Conservation (phyloP, 2,888 invertebrate genomes). For the Plebejus anna region DNA sequence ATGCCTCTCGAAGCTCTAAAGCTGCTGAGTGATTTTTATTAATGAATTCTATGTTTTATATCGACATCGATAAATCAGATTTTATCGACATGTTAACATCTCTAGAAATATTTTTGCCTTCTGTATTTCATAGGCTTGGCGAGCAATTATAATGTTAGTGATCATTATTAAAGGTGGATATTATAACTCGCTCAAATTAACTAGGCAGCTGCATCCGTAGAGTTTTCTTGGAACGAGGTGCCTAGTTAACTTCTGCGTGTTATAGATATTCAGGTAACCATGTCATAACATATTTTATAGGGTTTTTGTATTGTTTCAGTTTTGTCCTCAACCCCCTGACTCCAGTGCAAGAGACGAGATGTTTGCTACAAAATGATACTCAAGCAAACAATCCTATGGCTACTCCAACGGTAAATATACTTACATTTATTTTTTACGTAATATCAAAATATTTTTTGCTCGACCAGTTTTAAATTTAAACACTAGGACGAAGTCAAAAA, state of each 20-base stretch:
- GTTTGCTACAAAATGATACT: conserved; percentile 95
- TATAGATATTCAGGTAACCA: background rate
- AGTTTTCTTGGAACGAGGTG: background rate
- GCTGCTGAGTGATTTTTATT: conserved; percentile 24
- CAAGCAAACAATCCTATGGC: conserved; percentile 94
- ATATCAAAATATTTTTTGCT: too few relatives aligned
- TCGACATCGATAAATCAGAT: conserved; percentile 13
- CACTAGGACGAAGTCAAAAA: too few relatives aligned
- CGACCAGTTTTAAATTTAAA: too few relatives aligned
- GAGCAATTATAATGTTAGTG: background rate
- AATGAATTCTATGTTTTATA: conserved; percentile 11
- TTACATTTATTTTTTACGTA: background rate
- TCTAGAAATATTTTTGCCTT: background rate
- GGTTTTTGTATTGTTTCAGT: conserved; percentile 74
- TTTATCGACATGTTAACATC: conserved; percentile 13
- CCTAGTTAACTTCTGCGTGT: background rate
- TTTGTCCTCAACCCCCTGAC: conserved; percentile 95
- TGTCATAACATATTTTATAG: background rate
- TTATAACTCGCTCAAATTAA: background rate
- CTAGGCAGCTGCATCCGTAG: background rate
- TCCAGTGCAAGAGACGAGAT: conserved; percentile 94
- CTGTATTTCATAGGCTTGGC: background rate
- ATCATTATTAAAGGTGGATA: background rate
- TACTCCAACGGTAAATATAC: conserved; percentile 81
- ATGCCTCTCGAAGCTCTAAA: conserved; percentile 2